These are phyloP conservation scores for Valencia hispanica DNA, from an alignment of 2,797 vertebrate species.

Conservation along the genomic window DNA sequence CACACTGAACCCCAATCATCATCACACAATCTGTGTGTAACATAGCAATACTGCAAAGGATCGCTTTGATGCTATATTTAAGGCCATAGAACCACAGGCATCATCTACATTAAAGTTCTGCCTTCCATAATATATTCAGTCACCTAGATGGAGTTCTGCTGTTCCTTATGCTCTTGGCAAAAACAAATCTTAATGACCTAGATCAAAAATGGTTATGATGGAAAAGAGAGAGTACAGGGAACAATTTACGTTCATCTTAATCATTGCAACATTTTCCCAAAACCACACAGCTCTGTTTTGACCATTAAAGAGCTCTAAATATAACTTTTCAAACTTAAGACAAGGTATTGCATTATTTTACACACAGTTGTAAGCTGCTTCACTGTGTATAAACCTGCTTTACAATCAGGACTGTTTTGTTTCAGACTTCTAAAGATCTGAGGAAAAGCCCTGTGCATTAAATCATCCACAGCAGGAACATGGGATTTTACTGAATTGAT, in stretches of 20 bases:
- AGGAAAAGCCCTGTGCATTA: conserved; percentile 44
- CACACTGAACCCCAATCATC: background rate
- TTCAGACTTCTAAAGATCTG: conserved; percentile 38
- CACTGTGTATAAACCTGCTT: conserved; percentile 60
- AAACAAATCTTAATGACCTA: background rate
- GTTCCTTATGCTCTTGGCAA: background rate
- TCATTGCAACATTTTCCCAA: background rate
- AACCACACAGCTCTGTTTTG: background rate
- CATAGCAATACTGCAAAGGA: background rate
- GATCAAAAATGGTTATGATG: background rate
- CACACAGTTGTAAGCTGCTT: conserved; percentile 32
- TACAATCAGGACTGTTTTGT: conserved; percentile 35
- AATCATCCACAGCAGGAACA: conserved; percentile 60
- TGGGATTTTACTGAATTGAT: conserved; percentile 70
- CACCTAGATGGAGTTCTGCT: background rate
- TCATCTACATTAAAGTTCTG: background rate
- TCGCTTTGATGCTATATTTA: background rate
- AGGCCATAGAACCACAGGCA: background rate
- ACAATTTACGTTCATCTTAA: background rate
- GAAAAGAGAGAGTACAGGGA: background rate
- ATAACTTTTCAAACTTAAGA: background rate
- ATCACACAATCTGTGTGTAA: background rate
- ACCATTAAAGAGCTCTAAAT: background rate
- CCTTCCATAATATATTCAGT: background rate
- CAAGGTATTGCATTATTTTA: background rate